Evolutionary conservation across 1,140 invertebrate species (phyloP).

Genomic region (Pachypeltis micranthus): DNA sequence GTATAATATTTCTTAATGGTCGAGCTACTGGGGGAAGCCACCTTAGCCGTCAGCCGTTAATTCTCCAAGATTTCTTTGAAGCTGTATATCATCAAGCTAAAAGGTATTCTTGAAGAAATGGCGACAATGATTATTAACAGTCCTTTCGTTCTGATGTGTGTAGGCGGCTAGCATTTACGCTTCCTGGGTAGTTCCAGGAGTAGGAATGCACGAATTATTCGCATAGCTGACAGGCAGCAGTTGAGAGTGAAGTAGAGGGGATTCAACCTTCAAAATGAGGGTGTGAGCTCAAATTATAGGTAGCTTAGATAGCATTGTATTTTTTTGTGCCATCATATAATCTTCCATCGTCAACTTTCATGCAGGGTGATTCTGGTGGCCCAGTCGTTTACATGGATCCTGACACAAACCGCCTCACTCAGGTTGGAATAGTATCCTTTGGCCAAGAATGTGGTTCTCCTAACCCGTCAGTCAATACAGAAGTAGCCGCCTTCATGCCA

Average conservation of each 20-base stretch:
- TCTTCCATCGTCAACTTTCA: background rate
- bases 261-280: background rate
- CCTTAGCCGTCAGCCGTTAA: too few relatives aligned
- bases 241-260: background rate
- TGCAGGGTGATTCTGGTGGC: conserved; percentile 56
- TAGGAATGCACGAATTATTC: background rate
- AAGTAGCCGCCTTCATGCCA: conserved; percentile 37
- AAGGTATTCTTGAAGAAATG: too few relatives aligned
- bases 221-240: background rate
- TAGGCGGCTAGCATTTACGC: too few relatives aligned
- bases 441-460: conserved; percentile 38
- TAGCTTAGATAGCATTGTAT: background rate
- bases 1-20: too few relatives aligned
- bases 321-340: background rate
- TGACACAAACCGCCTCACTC: conserved; percentile 34
- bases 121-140: too few relatives aligned
- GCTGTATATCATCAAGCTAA: too few relatives aligned
- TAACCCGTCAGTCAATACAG: conserved; percentile 40
- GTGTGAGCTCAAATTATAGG: background rate
- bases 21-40: too few relatives aligned
- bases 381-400: conserved; percentile 46
- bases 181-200: background rate
- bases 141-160: too few relatives aligned
- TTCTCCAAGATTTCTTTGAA: too few relatives aligned
- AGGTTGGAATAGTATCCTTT: conserved; percentile 42